Base-by-base conservation (phyloP, 2,797 vertebrate genomes). In the Argentina silus region DNA sequence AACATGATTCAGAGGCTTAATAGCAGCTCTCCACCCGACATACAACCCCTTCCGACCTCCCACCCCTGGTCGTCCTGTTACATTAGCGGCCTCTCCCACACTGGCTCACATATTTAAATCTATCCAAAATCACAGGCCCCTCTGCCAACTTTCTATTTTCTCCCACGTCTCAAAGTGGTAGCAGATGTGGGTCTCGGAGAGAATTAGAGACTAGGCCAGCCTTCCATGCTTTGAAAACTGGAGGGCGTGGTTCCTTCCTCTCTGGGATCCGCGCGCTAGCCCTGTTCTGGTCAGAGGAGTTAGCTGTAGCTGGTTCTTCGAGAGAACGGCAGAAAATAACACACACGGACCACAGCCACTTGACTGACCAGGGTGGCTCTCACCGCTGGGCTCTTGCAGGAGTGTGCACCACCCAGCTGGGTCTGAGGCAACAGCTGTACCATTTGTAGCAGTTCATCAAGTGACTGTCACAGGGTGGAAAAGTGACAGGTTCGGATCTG, bases 71-170 rank as follows among this genome's bases (percentile, higher is more conserved):
- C 27, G 59, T 59, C 70, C 19, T 67, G 60, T 65, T 74, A 42
- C 61, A 65, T 69, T 70, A 69, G 67, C 76, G 69, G 74, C 76
- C 78, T 74, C 77, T 78, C 76, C 76, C 75, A 21, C 69, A 44
- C 67, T 51, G 67, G 72, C 67, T 76, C 23, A 19, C 79, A 76
- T 86, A 86, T 86, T 84, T 89, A 78, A 83, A 83, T 60, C 63
- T n/a, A 75, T 55, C 72, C 75, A 85, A 87, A 36, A 89, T 89
- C 77, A 87, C 81, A 89, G 86, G 72, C 75, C 47, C 57, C 60
- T 2, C 27, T 77, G 82, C 87, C 87, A 87, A 67, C 64, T 70
- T 81, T 76, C 74, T 72, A 81, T 73, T 84, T 74, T 74, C 44
- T 75, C 51, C 75, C 81, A 79, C 78, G 68, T 48, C 51, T 59